Evolutionary conservation across 2,797 vertebrate species (phyloP).

Genomic region (Enteromius argenteus): DNA sequence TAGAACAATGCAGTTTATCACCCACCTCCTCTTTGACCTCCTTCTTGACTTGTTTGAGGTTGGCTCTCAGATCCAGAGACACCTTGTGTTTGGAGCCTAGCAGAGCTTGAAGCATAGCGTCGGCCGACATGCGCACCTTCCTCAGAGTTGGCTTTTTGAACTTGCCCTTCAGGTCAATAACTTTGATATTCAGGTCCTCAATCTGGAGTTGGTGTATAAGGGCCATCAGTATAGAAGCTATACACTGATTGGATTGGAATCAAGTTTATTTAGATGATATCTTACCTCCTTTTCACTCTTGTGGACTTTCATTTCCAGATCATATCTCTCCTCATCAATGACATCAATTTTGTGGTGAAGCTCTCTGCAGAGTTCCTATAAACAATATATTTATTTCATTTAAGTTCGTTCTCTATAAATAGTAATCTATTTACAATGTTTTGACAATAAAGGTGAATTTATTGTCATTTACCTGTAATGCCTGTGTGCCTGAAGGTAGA

Average conservation of each 20-base stretch:
- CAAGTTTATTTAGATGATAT: neutral
- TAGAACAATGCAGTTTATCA: neutral
- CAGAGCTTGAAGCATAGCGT: slow-evolving; percentile 87
- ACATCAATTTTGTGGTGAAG: slow-evolving; percentile 88
- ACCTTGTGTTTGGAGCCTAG: slow-evolving; percentile 92
- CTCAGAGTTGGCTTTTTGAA: slow-evolving; percentile 86
- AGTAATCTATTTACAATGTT: neutral
- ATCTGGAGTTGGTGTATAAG: slow-evolving; percentile 71
- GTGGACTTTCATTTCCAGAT: slow-evolving; percentile 87
- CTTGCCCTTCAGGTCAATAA: slow-evolving; percentile 89
- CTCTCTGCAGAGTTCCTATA: slow-evolving; percentile 89
- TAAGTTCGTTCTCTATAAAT: neutral
- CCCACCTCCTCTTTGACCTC: slow-evolving; percentile 84
- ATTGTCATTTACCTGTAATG: slow-evolving; percentile 83
- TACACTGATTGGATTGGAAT: neutral
- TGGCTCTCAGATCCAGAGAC: slow-evolving; percentile 88
- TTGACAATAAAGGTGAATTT: neutral
- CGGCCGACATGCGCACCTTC: slow-evolving; percentile 88
- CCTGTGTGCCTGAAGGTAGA: slow-evolving; percentile 82
- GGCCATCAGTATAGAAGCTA: slow-evolving; percentile 1
- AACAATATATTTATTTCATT: neutral
- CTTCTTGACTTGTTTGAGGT: slow-evolving; percentile 91
- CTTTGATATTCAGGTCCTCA: slow-evolving; percentile 88
- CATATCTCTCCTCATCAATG: slow-evolving; percentile 92
- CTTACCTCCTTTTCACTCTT: slow-evolving; percentile 91